A percentile compares a stretch with the other conserved stretches of the same genome.
phyloP scores from a whole-genome alignment of 2,113 vertebrate species.

The Alces alces region DNA sequence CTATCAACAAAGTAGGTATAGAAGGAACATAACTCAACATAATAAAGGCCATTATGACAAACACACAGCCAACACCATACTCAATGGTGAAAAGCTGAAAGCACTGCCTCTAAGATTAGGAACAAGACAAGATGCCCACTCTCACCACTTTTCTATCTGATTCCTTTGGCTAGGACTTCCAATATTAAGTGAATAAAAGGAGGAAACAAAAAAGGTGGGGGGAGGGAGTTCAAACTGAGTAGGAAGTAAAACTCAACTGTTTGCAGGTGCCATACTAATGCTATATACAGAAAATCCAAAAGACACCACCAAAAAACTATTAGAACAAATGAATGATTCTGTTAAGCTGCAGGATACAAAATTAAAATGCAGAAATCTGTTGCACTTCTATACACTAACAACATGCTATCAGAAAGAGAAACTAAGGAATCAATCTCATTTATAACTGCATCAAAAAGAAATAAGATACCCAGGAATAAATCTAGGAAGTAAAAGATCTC shows the following conservation, averaged over 20 bases:
- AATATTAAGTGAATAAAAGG: background rate
- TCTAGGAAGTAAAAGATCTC: background rate
- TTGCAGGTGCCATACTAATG: background rate
- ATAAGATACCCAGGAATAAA: background rate
- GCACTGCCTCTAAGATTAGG: background rate
- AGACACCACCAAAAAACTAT: background rate
- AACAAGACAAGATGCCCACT: background rate
- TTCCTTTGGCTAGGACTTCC: background rate
- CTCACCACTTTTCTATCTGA: background rate
- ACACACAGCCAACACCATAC: background rate
- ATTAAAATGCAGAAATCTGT: background rate
- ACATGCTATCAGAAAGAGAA: background rate
- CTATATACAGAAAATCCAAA: background rate
- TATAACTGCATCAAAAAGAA: background rate
- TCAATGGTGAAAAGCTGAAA: background rate
- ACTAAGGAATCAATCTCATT: background rate
- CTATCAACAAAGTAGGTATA: background rate
- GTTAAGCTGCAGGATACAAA: background rate
- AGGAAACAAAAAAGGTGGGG: background rate
- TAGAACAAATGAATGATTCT: background rate
- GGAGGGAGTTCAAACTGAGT: background rate
- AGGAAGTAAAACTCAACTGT: background rate
- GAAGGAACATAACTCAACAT: background rate
- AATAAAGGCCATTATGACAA: background rate
- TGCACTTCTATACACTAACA: background rate